These are phyloP conservation scores for Phthorimaea operculella DNA, from an alignment of 1,140 invertebrate genomes.

Conservation along the genomic window DNA sequence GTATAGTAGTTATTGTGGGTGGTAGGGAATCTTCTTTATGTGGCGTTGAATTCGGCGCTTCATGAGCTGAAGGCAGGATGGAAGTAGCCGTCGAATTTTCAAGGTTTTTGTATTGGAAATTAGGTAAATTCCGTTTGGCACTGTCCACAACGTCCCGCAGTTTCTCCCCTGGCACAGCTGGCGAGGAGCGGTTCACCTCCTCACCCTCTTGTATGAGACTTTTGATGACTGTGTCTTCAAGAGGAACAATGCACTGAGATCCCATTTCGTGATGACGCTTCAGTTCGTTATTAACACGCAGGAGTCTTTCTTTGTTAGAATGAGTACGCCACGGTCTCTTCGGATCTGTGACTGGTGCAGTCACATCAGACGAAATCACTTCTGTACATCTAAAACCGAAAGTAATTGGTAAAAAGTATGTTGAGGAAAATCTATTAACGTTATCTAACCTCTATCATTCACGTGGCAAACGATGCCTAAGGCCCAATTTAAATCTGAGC, in stretches of 20 bases:
- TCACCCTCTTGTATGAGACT: constrained; percentile 37
- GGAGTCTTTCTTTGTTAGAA: constrained; percentile 40
- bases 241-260: constrained; percentile 23
- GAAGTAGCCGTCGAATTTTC: constrained; percentile 37
- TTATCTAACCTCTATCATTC: too few species aligned
- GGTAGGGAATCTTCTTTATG: too few species aligned
- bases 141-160: constrained; percentile 39
- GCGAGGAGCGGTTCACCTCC: constrained; percentile 20
- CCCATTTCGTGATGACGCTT: constrained; percentile 37
- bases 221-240: constrained; percentile 36
- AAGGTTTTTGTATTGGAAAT: constrained; percentile 40
- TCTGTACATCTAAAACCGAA: too few species aligned
- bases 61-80: constrained; percentile 16
- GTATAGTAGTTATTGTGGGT: not conserved
- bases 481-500: too few species aligned
- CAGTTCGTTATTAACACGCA: constrained; percentile 40
- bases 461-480: too few species aligned
- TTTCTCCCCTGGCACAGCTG: constrained; percentile 9
- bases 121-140: constrained; percentile 42
- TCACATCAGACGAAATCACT: too few species aligned
- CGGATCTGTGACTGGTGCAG: constrained; percentile 22
- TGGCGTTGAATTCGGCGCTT: not conserved
- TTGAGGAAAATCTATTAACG: too few species aligned
- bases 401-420: not conserved
- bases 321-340: constrained; percentile 52